These are phyloP conservation scores for Carterocephalus palaemon DNA, from an alignment of 2,888 invertebrate genomes.

Conservation along the genomic window DNA sequence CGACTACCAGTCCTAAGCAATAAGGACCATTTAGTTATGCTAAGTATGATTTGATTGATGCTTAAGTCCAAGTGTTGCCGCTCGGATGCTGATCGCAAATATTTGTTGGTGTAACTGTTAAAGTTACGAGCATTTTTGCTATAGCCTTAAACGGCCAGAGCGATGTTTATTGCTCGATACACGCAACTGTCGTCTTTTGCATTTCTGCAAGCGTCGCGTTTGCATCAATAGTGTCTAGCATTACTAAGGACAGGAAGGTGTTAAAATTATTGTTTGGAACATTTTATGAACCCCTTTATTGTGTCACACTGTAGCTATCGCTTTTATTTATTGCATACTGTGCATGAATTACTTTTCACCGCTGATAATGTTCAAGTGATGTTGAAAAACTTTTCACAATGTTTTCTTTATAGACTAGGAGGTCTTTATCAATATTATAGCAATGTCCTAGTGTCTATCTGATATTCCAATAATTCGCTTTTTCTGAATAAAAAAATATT, in stretches of 20 bases:
- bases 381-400: no score
- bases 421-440: no score
- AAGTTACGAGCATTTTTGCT: conserved; percentile 28
- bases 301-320: background rate
- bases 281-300: conserved; percentile 1
- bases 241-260: conserved; percentile 9
- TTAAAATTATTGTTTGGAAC: conserved; percentile 11
- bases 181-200: conserved; percentile 16
- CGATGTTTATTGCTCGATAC: conserved; percentile 21
- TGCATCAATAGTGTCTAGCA: conserved; percentile 9
- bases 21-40: conserved; percentile 20
- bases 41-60: conserved; percentile 21
- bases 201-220: conserved; percentile 5
- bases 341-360: no score
- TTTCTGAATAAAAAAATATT: no score
- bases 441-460: no score
- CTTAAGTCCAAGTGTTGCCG: conserved; percentile 14
- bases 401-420: no score
- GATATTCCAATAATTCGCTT: no score
- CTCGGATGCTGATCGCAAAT: conserved; percentile 17
- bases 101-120: conserved; percentile 28
- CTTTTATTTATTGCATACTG: no score
- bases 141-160: conserved; percentile 26
- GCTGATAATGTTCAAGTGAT: no score
- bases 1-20: conserved; percentile 7